Percentiles rank a stretch among this genome's conserved stretches.
Evolutionary conservation across 1,140 invertebrate species (phyloP).

Genomic region (Saccostrea glomerata): DNA sequence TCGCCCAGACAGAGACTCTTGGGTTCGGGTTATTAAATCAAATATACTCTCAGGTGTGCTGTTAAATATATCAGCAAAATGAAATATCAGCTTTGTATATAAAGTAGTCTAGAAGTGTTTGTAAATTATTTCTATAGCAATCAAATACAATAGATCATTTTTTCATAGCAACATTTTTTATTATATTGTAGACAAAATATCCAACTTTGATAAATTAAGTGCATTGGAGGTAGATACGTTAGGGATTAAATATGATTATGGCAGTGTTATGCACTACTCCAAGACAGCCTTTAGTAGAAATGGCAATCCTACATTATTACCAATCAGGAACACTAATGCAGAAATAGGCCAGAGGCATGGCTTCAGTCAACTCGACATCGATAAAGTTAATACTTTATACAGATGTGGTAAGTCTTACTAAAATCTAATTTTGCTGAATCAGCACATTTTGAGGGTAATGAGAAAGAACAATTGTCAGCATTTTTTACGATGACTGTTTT

Average conservation of each 20-base stretch:
- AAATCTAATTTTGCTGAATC: neutral
- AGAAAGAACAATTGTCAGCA: neutral
- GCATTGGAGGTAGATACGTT: constrained; percentile 63
- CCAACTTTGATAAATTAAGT: constrained; percentile 66
- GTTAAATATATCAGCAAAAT: neutral
- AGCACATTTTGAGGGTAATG: neutral
- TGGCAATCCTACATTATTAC: constrained; percentile 77
- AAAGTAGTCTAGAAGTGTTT: too few relatives aligned
- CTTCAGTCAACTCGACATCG: constrained; percentile 70
- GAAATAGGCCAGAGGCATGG: constrained; percentile 74
- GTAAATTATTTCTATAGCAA: too few relatives aligned
- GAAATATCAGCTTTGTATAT: too few relatives aligned
- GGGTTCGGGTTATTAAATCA: constrained; percentile 72
- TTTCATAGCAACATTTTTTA: neutral
- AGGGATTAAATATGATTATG: constrained; percentile 77
- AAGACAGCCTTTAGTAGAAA: constrained; percentile 78
- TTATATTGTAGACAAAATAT: constrained; percentile 58
- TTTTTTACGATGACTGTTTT: neutral
- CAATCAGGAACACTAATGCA: constrained; percentile 62
- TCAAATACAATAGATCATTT: neutral
- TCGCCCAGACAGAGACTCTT: constrained; percentile 76
- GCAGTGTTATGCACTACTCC: constrained; percentile 80
- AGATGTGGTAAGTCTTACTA: constrained; percentile 65
- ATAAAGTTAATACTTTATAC: constrained; percentile 74
- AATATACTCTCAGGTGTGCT: constrained; percentile 72